Evolutionary conservation across 2,888 invertebrate species (phyloP).

Genomic region (Serripes groenlandicus): DNA sequence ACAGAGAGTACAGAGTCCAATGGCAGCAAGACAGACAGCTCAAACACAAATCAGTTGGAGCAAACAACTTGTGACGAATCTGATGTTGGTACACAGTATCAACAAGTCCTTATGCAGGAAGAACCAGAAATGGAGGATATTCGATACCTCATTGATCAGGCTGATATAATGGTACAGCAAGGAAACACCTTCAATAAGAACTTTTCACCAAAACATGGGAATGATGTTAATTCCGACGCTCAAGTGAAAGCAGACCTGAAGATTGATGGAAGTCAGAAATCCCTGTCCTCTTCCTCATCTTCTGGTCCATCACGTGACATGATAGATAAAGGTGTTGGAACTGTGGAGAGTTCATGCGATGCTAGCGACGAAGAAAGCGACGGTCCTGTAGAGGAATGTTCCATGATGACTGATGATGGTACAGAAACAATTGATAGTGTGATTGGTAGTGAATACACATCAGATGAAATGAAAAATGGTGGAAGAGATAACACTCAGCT

Average conservation of each 20-base stretch:
- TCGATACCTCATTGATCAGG: slow-evolving; percentile 78
- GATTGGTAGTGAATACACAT: slow-evolving; percentile 77
- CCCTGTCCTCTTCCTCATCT: slow-evolving; percentile 57
- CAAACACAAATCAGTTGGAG: slow-evolving; percentile 37
- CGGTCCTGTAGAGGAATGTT: slow-evolving; percentile 73
- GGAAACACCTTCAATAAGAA: slow-evolving; percentile 59
- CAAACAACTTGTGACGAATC: slow-evolving; percentile 54
- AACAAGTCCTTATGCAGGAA: slow-evolving; percentile 59
- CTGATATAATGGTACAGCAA: slow-evolving; percentile 77
- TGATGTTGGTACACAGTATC: slow-evolving; percentile 50
- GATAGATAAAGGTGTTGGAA: slow-evolving; percentile 65
- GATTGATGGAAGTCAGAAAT: slow-evolving; percentile 52
- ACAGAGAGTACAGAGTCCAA: slow-evolving; percentile 71
- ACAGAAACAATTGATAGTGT: slow-evolving; percentile 80
- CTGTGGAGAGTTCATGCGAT: slow-evolving; percentile 80
- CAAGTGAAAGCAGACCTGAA: slow-evolving; percentile 46
- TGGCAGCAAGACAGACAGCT: slow-evolving; percentile 34
- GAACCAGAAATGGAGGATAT: slow-evolving; percentile 73
- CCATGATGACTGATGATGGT: slow-evolving; percentile 79
- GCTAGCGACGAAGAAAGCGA: slow-evolving; percentile 82
- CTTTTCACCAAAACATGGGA: slow-evolving; percentile 48
- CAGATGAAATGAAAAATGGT: slow-evolving; percentile 71
- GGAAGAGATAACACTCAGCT: slow-evolving; percentile 55
- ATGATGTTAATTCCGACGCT: not conserved
- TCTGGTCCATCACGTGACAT: slow-evolving; percentile 43